phyloP scores from a whole-genome alignment of 2,113 vertebrate genomes.

The Guaruba guarouba region DNA sequence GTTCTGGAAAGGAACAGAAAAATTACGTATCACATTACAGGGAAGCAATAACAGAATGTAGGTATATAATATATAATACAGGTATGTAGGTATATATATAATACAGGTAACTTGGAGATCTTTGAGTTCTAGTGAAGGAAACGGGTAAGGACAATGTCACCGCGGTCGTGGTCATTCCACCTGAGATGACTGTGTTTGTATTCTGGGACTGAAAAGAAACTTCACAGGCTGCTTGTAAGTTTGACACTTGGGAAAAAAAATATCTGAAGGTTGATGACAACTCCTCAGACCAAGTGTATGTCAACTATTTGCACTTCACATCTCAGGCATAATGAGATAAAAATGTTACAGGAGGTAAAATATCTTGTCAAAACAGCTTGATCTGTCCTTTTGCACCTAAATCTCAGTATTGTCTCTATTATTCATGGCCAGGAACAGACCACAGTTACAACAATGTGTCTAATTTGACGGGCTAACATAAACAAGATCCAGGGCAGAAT shows the following conservation, averaged over 20 bases:
- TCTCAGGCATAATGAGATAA: neutral
- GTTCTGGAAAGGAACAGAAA: neutral
- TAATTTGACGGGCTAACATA: neutral
- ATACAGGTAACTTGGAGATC: neutral
- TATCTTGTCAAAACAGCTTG: neutral
- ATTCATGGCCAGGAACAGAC: neutral
- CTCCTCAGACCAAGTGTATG: neutral
- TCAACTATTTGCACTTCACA: neutral
- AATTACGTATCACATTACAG: neutral
- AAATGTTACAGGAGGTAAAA: conserved; percentile 1
- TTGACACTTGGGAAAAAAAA: neutral
- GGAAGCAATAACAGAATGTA: neutral
- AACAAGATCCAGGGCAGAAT: neutral
- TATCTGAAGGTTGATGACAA: neutral
- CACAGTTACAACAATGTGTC: neutral
- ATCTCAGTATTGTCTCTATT: neutral
- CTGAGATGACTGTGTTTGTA: neutral
- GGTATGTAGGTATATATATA: too few relatives aligned
- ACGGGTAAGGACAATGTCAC: neutral
- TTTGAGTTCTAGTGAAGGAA: neutral
- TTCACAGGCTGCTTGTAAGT: neutral
- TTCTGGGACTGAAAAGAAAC: neutral
- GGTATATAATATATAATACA: too few relatives aligned
- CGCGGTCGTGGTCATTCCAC: neutral
- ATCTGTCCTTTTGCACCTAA: neutral